phyloP scores from a whole-genome alignment of 2,113 vertebrate species.

The Erythrolamprus reginae region DNA sequence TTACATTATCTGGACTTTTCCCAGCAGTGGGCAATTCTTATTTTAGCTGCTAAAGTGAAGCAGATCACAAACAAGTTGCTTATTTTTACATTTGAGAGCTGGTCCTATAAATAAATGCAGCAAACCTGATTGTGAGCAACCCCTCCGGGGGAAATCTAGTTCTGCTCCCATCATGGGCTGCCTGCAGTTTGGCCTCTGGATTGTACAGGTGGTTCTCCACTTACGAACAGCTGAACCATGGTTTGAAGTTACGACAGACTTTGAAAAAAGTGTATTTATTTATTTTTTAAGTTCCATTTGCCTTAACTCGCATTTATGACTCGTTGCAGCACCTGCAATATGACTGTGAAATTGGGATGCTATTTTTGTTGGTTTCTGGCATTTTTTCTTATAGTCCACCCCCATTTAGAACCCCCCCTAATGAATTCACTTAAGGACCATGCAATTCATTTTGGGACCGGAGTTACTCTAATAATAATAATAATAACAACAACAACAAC shows the following conservation, averaged over 20 bases:
- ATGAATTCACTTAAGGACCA: no score
- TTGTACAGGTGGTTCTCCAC: neutral
- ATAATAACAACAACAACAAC: no score
- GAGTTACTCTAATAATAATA: no score
- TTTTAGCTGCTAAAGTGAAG: neutral
- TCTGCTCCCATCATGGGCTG: neutral
- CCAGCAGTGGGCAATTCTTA: neutral
- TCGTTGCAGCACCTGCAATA: no score
- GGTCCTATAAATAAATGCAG: neutral
- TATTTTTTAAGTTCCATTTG: no score
- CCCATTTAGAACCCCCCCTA: no score
- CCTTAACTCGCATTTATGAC: no score
- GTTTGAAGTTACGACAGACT: neutral
- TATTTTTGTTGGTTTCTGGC: no score
- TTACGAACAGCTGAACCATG: neutral
- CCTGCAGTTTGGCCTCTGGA: neutral
- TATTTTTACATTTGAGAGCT: neutral
- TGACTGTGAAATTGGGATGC: no score
- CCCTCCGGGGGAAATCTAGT: neutral
- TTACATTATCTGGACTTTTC: neutral
- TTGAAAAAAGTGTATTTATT: neutral
- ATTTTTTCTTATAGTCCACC: no score
- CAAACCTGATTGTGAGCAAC: neutral
- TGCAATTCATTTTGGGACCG: no score
- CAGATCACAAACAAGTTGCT: neutral